Conservation (phyloP, 1,140 invertebrate species). For the Leptonema lineaticorne region DNA sequence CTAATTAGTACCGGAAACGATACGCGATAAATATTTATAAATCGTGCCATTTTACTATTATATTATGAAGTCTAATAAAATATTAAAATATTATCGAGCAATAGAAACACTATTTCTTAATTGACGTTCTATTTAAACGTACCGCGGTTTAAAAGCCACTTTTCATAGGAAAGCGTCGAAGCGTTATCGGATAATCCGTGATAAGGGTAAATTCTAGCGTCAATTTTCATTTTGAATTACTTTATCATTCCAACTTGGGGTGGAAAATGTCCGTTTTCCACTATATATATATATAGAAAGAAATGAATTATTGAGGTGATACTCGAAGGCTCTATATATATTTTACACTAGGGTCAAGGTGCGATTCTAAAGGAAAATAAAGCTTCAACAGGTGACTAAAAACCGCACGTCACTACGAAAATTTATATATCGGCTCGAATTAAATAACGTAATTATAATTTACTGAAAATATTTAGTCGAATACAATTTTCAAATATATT, state of each 20-base stretch:
- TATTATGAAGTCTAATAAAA: no score
- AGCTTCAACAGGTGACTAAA: neutral
- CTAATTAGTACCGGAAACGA: no score
- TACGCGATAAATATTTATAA: no score
- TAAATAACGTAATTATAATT: no score
- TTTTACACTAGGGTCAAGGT: neutral
- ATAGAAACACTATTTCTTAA: no score
- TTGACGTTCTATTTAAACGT: no score
- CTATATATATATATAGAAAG: neutral
- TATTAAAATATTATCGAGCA: no score
- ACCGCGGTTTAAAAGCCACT: no score
- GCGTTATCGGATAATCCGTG: slow-evolving; percentile 17
- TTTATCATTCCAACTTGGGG: neutral
- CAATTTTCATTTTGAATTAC: neutral
- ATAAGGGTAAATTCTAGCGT: slow-evolving; percentile 11
- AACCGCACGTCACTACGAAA: neutral
- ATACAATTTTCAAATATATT: neutral
- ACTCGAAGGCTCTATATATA: neutral
- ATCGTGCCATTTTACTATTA: no score
- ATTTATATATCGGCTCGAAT: neutral
- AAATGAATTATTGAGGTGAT: neutral
- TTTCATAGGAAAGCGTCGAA: no score
- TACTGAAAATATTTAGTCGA: neutral
- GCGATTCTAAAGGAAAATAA: neutral
- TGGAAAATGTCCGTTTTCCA: neutral